Evolutionary conservation across 1,140 invertebrate genomes (phyloP), one percentile per base, ranked within the genome.

Genomic region (Aphelinus atriplicis): DNA sequence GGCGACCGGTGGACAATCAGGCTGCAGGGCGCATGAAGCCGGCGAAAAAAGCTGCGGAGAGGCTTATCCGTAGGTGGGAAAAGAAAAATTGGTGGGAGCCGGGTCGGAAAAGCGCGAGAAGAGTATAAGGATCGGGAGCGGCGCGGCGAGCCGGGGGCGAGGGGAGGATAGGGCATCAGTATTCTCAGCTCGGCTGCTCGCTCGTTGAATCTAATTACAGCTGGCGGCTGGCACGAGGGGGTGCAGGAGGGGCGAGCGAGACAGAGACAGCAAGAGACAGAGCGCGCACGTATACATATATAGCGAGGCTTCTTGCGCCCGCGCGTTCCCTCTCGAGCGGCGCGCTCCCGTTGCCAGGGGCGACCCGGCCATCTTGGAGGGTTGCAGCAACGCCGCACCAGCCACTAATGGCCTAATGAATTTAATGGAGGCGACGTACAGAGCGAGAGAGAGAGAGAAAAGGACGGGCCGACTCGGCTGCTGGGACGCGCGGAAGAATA

Each of bases 341-440:
- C 10, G 56, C 64, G 68, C 58, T 80, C 80, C 63, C 79, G 86
- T 88, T 87, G 86, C 86, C 84, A 86, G 71, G 26, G 26, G 86
- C 86, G 84, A 87, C 86, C 80, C 73, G 83, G 87, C 87, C 86
- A 88, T 87, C 86, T 88, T 88, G 86, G 86, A 87, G 86, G 86
- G 85, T 86, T 86, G 85, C 85, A 87, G 85, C 85, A 56, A 7
- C 55, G 48, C 72, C 26, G 45, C 67, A 75, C 73, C 68, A 75
- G 75, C 75, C 86, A 88, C 86, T 88, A 88, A 88, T 88, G 85
- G 87, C 85, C 87, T 88, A 88, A 88, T 88, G 87, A 88, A 88
- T 88, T 88, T 88, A 88, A 88, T 87, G 85, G 87, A 87, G 85
- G 85, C 76, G 79, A 82, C 82, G 81, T 81, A 83, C 80, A 84